Percentiles rank a stretch among this genome's conserved stretches.
Conservation (phyloP, 2,797 vertebrate species). For the Geotrypetes seraphini region DNA sequence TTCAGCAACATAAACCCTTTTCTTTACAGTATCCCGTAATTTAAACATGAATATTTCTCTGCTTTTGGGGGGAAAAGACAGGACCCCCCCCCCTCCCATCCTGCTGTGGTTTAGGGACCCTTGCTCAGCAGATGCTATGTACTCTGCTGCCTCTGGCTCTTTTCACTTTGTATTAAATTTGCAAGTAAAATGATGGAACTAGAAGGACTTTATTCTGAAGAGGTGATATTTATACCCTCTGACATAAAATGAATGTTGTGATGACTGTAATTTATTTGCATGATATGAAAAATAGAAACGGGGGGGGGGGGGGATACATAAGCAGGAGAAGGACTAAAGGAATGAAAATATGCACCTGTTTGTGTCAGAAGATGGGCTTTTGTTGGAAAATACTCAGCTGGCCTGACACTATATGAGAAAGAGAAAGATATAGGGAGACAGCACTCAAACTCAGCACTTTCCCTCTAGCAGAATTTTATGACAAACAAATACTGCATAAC, state of each 20-base stretch:
- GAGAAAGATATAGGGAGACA: no score
- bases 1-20: no score
- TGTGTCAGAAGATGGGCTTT: no score
- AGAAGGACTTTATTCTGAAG: conserved; percentile 14
- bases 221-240: conserved; percentile 12
- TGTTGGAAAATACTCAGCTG: no score
- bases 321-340: not conserved
- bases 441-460: no score
- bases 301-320: conserved; percentile 4
- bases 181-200: conserved; percentile 14
- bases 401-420: no score
- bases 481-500: no score
- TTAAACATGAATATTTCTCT: no score
- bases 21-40: no score
- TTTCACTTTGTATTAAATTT: conserved; percentile 19
- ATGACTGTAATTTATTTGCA: conserved; percentile 14
- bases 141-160: conserved; percentile 11
- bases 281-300: conserved; percentile 7
- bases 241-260: conserved; percentile 11
- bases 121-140: not conserved
- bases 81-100: not conserved
- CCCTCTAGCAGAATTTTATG: no score
- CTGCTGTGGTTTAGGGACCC: conserved; percentile 4
- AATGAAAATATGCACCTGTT: no score
- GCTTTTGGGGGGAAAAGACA: no score